Evolutionary conservation across 2,797 vertebrate genomes (phyloP).

Genomic region (Chelidonichthys spinosus): DNA sequence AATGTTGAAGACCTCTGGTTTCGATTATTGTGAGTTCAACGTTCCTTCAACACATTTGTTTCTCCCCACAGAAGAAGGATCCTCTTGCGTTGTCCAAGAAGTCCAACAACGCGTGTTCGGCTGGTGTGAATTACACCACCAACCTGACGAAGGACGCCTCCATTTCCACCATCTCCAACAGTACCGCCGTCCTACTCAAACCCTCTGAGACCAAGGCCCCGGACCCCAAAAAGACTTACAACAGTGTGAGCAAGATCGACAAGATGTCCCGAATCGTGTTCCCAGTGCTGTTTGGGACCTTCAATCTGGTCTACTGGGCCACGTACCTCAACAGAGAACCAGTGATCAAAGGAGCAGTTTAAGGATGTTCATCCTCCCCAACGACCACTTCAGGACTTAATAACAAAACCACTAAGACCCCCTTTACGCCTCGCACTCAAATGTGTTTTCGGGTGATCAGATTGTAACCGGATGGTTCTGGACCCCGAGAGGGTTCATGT

Average conservation of each 20-base stretch:
- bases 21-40: not conserved
- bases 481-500: not conserved
- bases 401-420: constrained; percentile 73
- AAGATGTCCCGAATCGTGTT: constrained; percentile 99
- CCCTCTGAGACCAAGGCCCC: constrained; percentile 88
- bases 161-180: constrained; percentile 90
- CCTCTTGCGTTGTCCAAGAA: constrained; percentile 90
- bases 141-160: constrained; percentile 92
- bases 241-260: constrained; percentile 98
- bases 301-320: constrained; percentile 98
- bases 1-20: no score
- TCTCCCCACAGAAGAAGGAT: constrained; percentile 90
- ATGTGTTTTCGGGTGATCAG: not conserved
- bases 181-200: constrained; percentile 87
- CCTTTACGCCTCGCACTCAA: not conserved
- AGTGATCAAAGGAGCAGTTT: constrained; percentile 90
- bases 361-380: constrained; percentile 37
- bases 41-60: constrained; percentile 13
- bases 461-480: not conserved
- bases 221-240: constrained; percentile 98
- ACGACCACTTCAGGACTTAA: constrained; percentile 76
- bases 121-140: constrained; percentile 89
- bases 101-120: constrained; percentile 89
- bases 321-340: constrained; percentile 98
- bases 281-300: constrained; percentile 95